A percentile compares a stretch with the other conserved stretches of the same genome.
phyloP scores from a whole-genome alignment of 2,888 invertebrate genomes.

The Drosophila macrospina region DNA sequence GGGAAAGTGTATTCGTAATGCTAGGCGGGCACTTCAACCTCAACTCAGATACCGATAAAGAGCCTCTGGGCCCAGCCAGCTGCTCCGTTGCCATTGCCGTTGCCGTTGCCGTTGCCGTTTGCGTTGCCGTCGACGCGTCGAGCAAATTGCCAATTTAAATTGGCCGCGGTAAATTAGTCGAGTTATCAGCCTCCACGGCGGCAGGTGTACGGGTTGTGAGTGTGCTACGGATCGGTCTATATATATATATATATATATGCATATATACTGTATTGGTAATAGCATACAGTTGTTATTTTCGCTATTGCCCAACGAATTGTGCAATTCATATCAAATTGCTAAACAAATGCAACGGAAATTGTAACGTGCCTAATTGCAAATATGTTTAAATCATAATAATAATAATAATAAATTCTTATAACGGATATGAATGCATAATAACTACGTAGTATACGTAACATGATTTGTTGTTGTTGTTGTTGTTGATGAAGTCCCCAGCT shows the following conservation, averaged over 20 bases:
- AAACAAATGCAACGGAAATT: slow-evolving; percentile 53
- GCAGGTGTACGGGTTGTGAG: slow-evolving; percentile 76
- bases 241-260: too few relatives aligned
- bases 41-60: slow-evolving; percentile 59
- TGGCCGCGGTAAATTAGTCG: slow-evolving; percentile 84
- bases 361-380: slow-evolving; percentile 56
- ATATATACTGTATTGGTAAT: neutral
- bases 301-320: slow-evolving; percentile 11
- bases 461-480: neutral
- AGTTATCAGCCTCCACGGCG: slow-evolving; percentile 84
- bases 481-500: neutral
- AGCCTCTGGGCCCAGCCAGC: slow-evolving; percentile 43
- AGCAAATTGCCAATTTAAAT: slow-evolving; percentile 85
- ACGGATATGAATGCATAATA: slow-evolving; percentile 43
- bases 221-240: slow-evolving; percentile 43
- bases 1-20: slow-evolving; percentile 15
- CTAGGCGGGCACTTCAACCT: slow-evolving; percentile 51
- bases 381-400: slow-evolving; percentile 2
- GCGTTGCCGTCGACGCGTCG: slow-evolving; percentile 41
- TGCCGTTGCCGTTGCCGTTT: slow-evolving; percentile 24
- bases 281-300: slow-evolving; percentile 6
- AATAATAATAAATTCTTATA: neutral
- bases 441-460: neutral
- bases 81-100: slow-evolving; percentile 34
- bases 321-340: slow-evolving; percentile 3